Base-by-base conservation (phyloP, 1,140 invertebrate genomes). In the Popillia japonica region DNA sequence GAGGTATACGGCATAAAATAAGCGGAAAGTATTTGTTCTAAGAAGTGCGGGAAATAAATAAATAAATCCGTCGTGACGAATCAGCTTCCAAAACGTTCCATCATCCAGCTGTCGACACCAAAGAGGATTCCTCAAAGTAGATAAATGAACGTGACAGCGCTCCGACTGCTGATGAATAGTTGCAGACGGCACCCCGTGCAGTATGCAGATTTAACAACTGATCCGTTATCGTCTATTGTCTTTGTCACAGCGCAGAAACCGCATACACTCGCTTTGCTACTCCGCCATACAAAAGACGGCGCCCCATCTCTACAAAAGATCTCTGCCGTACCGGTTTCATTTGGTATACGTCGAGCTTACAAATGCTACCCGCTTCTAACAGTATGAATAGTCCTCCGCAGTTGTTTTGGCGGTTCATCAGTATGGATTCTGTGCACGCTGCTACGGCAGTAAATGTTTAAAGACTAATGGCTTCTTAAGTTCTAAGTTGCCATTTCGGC, bases 131-230 rank as follows among this genome's bases (percentile, higher is more conserved):
- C 48, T 6, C 48, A 17, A 55, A 55, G 14, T 55, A 17, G 48
- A 55, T 55, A 55, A 55, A n/a, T 55, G 48, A 55, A 55, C 48
- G 48, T 55, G 48, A 55, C 48, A 55, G 14, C 48, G 6, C 48
- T 17, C 48, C 17, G 48, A 55, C 48, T 55, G 14, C 48, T 14
- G 48, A 55, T 55, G 48, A 55, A 55, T 55, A 55, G 48, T 55
- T 55, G 48, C 48, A 55, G 48, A 55, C 48, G 48, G 48, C n/a
- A 3, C 14, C 48, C 17, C n/a, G 48, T 17, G 17, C 48, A 14
- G 48, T 55, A 55, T 55, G 48, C 48, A 55, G 48, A 55, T 55
- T 55, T 55, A 17, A 55, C 48, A 55, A 55, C 48, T 55, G 48
- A 55, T 55, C 48, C 48, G 48, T 55, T 55, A 55, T 55, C 48